Conservation (phyloP, 1,140 invertebrate genomes). For the Brachionus sp. region DNA sequence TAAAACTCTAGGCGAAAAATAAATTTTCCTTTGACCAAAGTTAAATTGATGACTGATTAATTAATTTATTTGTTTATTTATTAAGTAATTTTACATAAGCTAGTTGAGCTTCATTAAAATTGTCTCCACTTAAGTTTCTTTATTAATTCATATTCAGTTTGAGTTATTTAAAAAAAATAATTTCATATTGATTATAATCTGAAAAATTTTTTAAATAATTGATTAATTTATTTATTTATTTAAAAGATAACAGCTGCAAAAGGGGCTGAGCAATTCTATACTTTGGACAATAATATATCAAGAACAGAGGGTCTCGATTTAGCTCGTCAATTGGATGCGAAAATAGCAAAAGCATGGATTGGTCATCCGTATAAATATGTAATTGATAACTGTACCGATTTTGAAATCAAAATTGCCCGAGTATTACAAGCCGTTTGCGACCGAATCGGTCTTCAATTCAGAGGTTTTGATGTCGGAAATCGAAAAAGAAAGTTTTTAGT, state of each 20-base stretch:
- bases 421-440: constrained; percentile 6
- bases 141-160: too few relatives aligned
- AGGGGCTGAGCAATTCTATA: constrained; percentile 94
- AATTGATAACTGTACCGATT: background rate
- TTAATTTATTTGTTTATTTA: too few relatives aligned
- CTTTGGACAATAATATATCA: constrained; percentile 67
- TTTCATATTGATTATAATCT: too few relatives aligned
- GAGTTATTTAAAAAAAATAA: too few relatives aligned
- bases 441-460: constrained; percentile 6
- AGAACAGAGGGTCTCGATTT: constrained; percentile 75
- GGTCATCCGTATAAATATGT: constrained; percentile 80
- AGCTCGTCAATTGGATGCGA: constrained; percentile 79
- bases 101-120: too few relatives aligned
- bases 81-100: too few relatives aligned
- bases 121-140: too few relatives aligned
- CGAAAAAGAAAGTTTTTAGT: constrained; percentile 32
- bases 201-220: too few relatives aligned
- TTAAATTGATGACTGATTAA: too few relatives aligned
- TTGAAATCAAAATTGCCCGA: constrained; percentile 15
- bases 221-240: too few relatives aligned
- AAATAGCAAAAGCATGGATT: constrained; percentile 75
- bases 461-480: background rate
- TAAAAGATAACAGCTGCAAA: constrained; percentile 80
- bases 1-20: too few relatives aligned
- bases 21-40: too few relatives aligned